These are phyloP conservation scores for Gastrophryne carolinensis DNA, from an alignment of 2,797 vertebrate genomes.

Conservation along the genomic window DNA sequence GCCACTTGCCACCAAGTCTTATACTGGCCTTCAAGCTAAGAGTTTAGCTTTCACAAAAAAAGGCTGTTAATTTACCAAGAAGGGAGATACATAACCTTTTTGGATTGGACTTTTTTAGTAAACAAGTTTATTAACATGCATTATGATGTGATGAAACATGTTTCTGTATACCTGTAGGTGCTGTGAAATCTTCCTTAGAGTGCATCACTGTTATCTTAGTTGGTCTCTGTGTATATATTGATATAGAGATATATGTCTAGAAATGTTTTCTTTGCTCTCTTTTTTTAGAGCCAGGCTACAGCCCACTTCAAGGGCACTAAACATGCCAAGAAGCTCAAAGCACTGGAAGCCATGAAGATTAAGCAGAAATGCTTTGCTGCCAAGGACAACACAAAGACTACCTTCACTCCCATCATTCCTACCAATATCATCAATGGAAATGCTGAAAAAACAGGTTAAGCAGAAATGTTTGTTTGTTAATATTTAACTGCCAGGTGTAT, in stretches of 20 bases:
- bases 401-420: slow-evolving; percentile 79
- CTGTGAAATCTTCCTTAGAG: too few relatives aligned
- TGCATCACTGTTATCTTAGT: too few relatives aligned
- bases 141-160: too few relatives aligned
- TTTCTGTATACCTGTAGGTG: too few relatives aligned
- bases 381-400: slow-evolving; percentile 83
- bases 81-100: too few relatives aligned
- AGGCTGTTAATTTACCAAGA: too few relatives aligned
- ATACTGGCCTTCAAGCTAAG: too few relatives aligned
- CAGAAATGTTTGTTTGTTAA: slow-evolving; percentile 62
- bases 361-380: slow-evolving; percentile 85
- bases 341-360: slow-evolving; percentile 90
- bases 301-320: slow-evolving; percentile 99
- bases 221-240: slow-evolving; percentile 74
- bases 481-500: slow-evolving; percentile 58
- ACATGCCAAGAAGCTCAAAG: slow-evolving; percentile 98
- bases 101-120: too few relatives aligned
- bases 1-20: too few relatives aligned
- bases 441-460: slow-evolving; percentile 89
- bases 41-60: too few relatives aligned
- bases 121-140: too few relatives aligned
- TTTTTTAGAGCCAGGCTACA: slow-evolving; percentile 94
- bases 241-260: slow-evolving; percentile 76
- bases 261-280: slow-evolving; percentile 83
- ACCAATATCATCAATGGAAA: slow-evolving; percentile 78